Percentiles rank a stretch among this genome's conserved stretches.
phyloP scores from a whole-genome alignment of 2,888 invertebrate species.

The Drosophila neonasuta region DNA sequence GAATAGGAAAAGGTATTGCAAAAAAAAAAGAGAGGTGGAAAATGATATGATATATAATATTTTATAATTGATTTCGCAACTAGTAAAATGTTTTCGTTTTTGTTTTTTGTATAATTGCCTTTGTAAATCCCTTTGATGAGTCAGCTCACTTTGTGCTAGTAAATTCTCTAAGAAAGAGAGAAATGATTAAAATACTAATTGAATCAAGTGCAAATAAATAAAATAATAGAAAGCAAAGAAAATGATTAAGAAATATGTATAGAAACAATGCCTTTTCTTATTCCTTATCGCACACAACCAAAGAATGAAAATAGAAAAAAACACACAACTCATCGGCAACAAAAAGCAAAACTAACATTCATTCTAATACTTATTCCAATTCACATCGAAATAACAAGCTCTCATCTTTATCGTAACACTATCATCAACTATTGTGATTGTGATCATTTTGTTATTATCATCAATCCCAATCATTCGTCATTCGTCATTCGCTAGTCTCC shows the following conservation, averaged over 20 bases:
- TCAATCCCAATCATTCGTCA: constrained; percentile 6
- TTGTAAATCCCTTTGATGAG: background rate
- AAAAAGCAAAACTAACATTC: constrained; percentile 7
- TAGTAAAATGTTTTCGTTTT: constrained; percentile 22
- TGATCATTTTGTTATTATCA: constrained; percentile 8
- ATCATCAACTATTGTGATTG: constrained; percentile 18
- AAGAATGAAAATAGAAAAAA: constrained; percentile 29
- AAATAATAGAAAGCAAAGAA: constrained; percentile 14
- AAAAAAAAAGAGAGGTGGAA: background rate
- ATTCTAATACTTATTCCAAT: background rate
- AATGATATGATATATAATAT: constrained; percentile 1
- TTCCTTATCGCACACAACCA: constrained; percentile 53
- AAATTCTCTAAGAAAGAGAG: constrained; percentile 10
- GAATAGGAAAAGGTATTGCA: constrained; percentile 72
- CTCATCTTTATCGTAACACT: constrained; percentile 21
- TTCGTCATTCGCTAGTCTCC: constrained; percentile 8
- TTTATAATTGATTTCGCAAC: constrained; percentile 36
- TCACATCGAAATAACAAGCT: constrained; percentile 2
- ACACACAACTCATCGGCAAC: constrained; percentile 16
- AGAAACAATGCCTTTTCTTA: constrained; percentile 69
- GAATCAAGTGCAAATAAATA: constrained; percentile 26
- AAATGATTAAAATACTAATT: constrained; percentile 34
- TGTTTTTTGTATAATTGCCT: too few relatives aligned
- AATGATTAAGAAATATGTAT: constrained; percentile 20
- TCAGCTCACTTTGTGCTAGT: constrained; percentile 11